These are phyloP conservation scores for Drosophila persimilis DNA, from an alignment of 1,140 invertebrate species.

Conservation along the genomic window DNA sequence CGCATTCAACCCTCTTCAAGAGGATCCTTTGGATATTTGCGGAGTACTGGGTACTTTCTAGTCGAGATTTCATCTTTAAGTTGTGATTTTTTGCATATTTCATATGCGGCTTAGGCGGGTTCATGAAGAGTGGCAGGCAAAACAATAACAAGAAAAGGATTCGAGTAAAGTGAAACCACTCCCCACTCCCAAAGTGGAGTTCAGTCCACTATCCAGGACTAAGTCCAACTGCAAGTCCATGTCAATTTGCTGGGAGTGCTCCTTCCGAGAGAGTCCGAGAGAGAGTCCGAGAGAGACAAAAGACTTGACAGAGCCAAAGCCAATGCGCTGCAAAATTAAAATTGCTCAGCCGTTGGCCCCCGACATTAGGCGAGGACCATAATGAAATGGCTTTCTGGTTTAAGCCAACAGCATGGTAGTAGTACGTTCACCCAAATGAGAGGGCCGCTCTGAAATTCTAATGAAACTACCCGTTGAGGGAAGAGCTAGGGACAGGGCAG, in stretches of 20 bases:
- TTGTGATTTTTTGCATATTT: conserved; percentile 61
- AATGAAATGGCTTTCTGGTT: conserved; percentile 69
- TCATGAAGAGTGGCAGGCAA: conserved; percentile 23
- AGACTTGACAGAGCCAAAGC: conserved; percentile 57
- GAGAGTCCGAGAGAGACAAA: neutral
- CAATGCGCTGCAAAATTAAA: conserved; percentile 75
- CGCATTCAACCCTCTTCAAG: too few relatives aligned
- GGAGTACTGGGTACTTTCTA: too few relatives aligned
- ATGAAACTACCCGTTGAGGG: conserved; percentile 38
- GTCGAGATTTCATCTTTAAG: too few relatives aligned
- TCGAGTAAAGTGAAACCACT: neutral
- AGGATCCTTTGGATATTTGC: too few relatives aligned
- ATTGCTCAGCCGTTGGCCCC: conserved; percentile 60
- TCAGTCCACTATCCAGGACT: conserved; percentile 3
- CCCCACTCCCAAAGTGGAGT: conserved; percentile 1
- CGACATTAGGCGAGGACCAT: conserved; percentile 51
- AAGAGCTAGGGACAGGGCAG: neutral
- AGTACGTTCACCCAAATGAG: conserved; percentile 33
- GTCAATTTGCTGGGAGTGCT: conserved; percentile 55
- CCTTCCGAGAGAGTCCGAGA: neutral
- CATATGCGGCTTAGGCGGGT: conserved; percentile 54
- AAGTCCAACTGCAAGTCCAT: conserved; percentile 26
- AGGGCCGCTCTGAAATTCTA: conserved; percentile 62
- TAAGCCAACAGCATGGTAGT: conserved; percentile 2
- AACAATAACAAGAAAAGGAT: conserved; percentile 18